These are phyloP conservation scores for Catocala nupta DNA, from an alignment of 2,888 invertebrate genomes.

Conservation along the genomic window DNA sequence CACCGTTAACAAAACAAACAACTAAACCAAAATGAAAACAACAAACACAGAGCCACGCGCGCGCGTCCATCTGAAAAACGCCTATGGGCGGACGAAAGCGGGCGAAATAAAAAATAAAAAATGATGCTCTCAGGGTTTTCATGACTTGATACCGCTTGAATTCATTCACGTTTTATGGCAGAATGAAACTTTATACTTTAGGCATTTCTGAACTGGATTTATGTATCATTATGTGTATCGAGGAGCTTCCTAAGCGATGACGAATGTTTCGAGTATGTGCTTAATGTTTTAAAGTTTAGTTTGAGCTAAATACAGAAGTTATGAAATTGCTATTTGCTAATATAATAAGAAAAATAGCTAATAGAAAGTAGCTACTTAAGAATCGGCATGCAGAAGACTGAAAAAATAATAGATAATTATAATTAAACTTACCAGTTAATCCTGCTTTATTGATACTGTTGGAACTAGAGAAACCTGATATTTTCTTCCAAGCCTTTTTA, in stretches of 20 bases:
- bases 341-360: constrained; percentile 29
- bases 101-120: constrained; percentile 76
- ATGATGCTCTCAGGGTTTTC: constrained; percentile 75
- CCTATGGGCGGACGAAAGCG: constrained; percentile 83
- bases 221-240: constrained; percentile 65
- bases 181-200: constrained; percentile 65
- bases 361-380: constrained; percentile 33
- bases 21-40: constrained; percentile 77
- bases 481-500: constrained; percentile 93
- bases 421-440: constrained; percentile 87
- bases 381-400: constrained; percentile 43
- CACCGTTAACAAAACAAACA: constrained; percentile 86
- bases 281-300: constrained; percentile 56
- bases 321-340: constrained; percentile 35
- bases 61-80: constrained; percentile 86
- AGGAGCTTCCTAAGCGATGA: constrained; percentile 59
- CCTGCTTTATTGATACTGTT: constrained; percentile 90
- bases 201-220: constrained; percentile 48
- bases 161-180: constrained; percentile 76
- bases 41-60: constrained; percentile 73
- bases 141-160: constrained; percentile 76
- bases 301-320: constrained; percentile 79
- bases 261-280: constrained; percentile 56
- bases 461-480: constrained; percentile 91
- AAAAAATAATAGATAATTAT: constrained; percentile 8